Evolutionary conservation across 2,113 vertebrate species (phyloP).

Genomic region (Chaenocephalus aceratus): DNA sequence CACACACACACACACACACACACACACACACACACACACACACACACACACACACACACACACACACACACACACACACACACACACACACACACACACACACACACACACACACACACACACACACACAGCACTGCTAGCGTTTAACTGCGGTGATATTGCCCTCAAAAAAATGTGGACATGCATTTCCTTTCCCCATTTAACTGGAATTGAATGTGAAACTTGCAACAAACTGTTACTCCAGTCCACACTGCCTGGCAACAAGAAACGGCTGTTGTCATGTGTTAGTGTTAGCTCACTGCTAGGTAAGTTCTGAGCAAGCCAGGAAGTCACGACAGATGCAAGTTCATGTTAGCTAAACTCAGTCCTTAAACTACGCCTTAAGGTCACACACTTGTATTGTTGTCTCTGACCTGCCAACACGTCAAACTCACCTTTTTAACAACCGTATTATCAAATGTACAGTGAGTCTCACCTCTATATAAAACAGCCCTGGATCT

Average conservation of each 20-base stretch:
- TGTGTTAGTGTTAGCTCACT: constrained; percentile 20
- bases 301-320: constrained; percentile 35
- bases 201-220: not conserved
- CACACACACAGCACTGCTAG: constrained; percentile 39
- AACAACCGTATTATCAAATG: not conserved
- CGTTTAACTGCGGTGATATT: constrained; percentile 29
- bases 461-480: not conserved
- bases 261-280: constrained; percentile 28
- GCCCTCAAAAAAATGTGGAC: constrained; percentile 11
- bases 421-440: not conserved
- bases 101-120: not conserved
- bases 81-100: not conserved
- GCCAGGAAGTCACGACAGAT: constrained; percentile 56
- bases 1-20: not conserved
- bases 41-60: not conserved
- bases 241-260: not conserved
- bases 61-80: constrained; percentile 5
- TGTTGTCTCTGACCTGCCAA: not conserved
- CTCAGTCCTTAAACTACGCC: not conserved
- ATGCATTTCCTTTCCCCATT: not conserved
- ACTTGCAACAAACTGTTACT: constrained; percentile 32
- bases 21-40: too few species aligned
- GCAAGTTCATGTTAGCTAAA: not conserved
- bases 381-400: not conserved
- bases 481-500: not conserved